phyloP scores from a whole-genome alignment of 2,113 vertebrate genomes.

The Cochlearius cochlearius region DNA sequence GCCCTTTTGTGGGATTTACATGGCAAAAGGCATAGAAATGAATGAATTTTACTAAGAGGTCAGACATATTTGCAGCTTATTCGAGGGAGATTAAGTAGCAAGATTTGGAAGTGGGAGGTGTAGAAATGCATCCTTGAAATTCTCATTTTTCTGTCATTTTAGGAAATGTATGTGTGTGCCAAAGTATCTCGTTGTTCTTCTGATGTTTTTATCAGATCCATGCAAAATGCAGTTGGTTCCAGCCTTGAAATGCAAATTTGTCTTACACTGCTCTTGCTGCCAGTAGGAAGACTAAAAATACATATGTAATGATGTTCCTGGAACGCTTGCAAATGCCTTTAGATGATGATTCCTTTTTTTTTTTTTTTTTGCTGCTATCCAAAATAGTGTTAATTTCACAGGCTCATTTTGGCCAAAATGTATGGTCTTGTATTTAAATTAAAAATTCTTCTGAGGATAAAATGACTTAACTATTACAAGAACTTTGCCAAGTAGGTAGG shows the following conservation, averaged over 20 bases:
- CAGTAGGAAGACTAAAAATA: conserved; percentile 65
- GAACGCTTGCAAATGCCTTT: conserved; percentile 51
- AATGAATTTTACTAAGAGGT: not conserved
- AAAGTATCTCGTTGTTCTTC: conserved; percentile 38
- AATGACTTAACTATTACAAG: not conserved
- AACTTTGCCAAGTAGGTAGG: conserved; percentile 28
- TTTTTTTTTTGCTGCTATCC: not conserved
- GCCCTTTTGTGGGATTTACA: not conserved
- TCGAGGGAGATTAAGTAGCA: not conserved
- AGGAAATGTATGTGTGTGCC: not conserved
- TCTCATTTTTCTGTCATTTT: conserved; percentile 1
- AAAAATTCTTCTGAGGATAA: not conserved
- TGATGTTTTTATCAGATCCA: conserved; percentile 61
- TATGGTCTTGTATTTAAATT: not conserved
- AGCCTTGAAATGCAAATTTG: conserved; percentile 59
- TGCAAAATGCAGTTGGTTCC: conserved; percentile 34
- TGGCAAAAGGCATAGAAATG: not conserved
- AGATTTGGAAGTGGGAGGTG: not conserved
- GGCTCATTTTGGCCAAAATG: conserved; percentile 2
- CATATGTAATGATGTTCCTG: conserved; percentile 59
- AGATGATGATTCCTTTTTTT: not conserved
- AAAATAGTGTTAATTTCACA: conserved; percentile 39
- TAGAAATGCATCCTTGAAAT: conserved; percentile 21
- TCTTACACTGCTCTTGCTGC: conserved; percentile 44
- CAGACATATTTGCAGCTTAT: not conserved